Percentiles rank a stretch among this genome's conserved stretches.
Conservation (phyloP, 2,113 vertebrate genomes). For the Chauna torquata region DNA sequence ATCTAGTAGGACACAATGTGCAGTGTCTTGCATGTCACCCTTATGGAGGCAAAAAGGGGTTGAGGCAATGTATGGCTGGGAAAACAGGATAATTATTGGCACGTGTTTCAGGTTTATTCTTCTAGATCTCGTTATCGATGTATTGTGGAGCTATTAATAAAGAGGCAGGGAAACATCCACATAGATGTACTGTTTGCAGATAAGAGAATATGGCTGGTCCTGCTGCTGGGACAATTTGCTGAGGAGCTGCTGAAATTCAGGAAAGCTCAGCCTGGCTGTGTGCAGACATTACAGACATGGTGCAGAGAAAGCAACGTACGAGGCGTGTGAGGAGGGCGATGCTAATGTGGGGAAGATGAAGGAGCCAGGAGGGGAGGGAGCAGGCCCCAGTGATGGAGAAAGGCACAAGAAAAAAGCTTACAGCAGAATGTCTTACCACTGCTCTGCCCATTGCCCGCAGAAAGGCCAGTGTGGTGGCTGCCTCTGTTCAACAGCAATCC, state of each 20-base stretch:
- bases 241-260: background rate
- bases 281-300: rapidly evolving
- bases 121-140: background rate
- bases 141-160: background rate
- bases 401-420: background rate
- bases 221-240: background rate
- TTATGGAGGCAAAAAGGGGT: background rate
- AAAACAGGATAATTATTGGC: slow-evolving; percentile 7
- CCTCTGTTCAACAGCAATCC: background rate
- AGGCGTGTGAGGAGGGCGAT: background rate
- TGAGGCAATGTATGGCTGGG: background rate
- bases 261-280: background rate
- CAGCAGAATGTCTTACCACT: background rate
- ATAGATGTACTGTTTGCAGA: background rate
- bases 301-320: rapidly evolving
- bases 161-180: background rate
- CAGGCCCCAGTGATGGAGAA: background rate
- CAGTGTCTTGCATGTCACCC: background rate
- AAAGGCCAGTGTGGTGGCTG: background rate
- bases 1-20: background rate
- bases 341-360: background rate
- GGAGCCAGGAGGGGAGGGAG: background rate
- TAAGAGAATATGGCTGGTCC: background rate
- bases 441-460: background rate
- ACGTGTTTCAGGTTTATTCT: background rate